phyloP scores from a whole-genome alignment of 2,797 vertebrate species.

The Hozukius guyotensis region DNA sequence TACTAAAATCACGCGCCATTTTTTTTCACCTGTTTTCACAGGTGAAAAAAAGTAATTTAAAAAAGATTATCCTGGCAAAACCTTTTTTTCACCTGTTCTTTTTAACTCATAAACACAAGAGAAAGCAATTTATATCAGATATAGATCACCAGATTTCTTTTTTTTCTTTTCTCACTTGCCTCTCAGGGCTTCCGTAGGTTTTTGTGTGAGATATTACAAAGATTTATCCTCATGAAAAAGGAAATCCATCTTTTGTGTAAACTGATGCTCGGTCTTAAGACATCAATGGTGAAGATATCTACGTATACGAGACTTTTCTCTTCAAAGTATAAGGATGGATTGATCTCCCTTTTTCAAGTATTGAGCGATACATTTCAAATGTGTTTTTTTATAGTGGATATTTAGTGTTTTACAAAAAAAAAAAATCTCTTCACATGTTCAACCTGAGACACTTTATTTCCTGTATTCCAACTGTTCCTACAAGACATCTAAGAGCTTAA shows the following conservation, averaged over 20 bases:
- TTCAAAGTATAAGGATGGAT: neutral
- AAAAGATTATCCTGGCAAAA: neutral
- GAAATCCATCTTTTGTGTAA: neutral
- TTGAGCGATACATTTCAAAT: slow-evolving; percentile 22
- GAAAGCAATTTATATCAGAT: neutral
- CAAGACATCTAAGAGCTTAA: slow-evolving; percentile 57
- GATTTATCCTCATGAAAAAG: neutral
- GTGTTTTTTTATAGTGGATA: neutral
- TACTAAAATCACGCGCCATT: too few species aligned
- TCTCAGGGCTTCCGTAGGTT: neutral
- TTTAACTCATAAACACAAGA: neutral
- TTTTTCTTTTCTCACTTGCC: neutral
- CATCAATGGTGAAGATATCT: neutral
- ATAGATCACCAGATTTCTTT: neutral
- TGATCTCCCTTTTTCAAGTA: slow-evolving; percentile 17
- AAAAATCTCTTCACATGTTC: slow-evolving; percentile 12
- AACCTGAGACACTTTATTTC: slow-evolving; percentile 48
- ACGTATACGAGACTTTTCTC: neutral
- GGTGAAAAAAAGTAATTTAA: too few species aligned
- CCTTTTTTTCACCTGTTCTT: neutral
- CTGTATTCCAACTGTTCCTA: slow-evolving; percentile 40
- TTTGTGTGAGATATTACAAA: slow-evolving; percentile 12
- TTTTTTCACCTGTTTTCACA: too few species aligned
- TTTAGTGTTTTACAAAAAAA: slow-evolving; percentile 2
- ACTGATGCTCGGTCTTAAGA: neutral